A percentile compares a stretch with the other conserved stretches of the same genome.
Conservation (phyloP, 1,140 invertebrate genomes). For the Drosophila mojavensis region DNA sequence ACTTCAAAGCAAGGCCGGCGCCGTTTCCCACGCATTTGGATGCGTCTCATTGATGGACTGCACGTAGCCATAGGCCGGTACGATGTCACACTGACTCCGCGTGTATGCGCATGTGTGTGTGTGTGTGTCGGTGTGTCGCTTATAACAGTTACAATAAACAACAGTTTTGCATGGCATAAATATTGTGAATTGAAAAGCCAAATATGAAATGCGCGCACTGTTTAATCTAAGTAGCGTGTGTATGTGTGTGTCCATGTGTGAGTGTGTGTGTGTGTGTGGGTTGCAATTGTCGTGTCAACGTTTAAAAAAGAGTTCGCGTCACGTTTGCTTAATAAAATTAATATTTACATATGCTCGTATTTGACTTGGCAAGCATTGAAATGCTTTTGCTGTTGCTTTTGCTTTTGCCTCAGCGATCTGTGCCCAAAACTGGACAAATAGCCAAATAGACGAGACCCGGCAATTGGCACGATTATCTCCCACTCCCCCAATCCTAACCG, state of each 20-base stretch:
- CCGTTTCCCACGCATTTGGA: constrained; percentile 61
- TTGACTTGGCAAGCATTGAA: constrained; percentile 38
- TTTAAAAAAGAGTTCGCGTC: constrained; percentile 63
- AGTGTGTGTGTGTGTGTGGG: constrained; percentile 9
- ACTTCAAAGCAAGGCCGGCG: constrained; percentile 61
- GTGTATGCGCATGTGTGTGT: background rate
- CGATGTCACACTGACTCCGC: constrained; percentile 24
- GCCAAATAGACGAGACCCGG: constrained; percentile 63
- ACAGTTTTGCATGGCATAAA: constrained; percentile 51
- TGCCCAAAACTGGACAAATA: constrained; percentile 75
- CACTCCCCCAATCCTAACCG: background rate
- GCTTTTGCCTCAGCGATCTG: constrained; percentile 28
- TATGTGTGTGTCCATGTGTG: background rate
- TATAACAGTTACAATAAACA: constrained; percentile 55
- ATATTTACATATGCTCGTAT: constrained; percentile 82
- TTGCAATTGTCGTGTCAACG: constrained; percentile 57
- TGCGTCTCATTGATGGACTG: constrained; percentile 56
- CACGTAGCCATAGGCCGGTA: constrained; percentile 24
- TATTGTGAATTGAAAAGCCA: constrained; percentile 66
- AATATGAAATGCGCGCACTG: constrained; percentile 55
- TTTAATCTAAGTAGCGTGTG: constrained; percentile 23
- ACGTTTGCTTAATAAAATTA: constrained; percentile 82
- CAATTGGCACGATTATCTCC: constrained; percentile 71
- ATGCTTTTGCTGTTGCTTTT: constrained; percentile 22
- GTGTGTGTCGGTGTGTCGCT: background rate